These are phyloP conservation scores for Machimus rusticus DNA, from an alignment of 2,888 invertebrate species.

Conservation along the genomic window DNA sequence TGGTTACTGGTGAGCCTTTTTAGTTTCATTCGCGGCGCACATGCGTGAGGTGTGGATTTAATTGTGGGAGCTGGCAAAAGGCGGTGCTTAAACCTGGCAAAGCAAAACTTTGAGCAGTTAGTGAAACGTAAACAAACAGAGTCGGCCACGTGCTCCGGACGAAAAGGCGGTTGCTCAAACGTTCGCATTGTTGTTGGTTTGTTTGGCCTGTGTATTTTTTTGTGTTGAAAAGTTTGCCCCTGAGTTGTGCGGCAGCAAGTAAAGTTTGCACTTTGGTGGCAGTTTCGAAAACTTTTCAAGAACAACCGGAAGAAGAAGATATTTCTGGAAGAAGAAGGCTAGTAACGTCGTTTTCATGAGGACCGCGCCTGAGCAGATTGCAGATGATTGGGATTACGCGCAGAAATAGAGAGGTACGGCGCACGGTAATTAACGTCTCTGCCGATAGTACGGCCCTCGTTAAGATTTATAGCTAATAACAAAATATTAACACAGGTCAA, in stretches of 20 bases:
- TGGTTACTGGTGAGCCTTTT: not conserved
- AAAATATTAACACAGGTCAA: too few relatives aligned
- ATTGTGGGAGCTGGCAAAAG: not conserved
- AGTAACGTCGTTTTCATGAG: not conserved
- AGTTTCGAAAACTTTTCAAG: not conserved
- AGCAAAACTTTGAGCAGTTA: not conserved
- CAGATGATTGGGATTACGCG: not conserved
- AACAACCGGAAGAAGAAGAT: not conserved
- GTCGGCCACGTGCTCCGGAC: not conserved
- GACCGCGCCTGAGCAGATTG: not conserved
- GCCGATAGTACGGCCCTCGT: not conserved
- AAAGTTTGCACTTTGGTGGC: not conserved
- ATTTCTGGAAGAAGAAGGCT: not conserved
- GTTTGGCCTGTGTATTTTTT: not conserved
- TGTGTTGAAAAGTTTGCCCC: not conserved
- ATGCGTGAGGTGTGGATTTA: not conserved
- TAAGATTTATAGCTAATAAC: too few relatives aligned
- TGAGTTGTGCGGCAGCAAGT: not conserved
- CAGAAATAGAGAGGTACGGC: not conserved
- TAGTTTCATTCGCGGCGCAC: constrained; percentile 9
- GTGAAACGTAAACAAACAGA: not conserved
- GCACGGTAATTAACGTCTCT: not conserved
- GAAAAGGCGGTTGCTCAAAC: not conserved
- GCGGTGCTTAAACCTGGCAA: constrained; percentile 10
- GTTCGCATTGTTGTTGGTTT: not conserved